phyloP scores from a whole-genome alignment of 2,888 invertebrate species.

The Phlogophora meticulosa region DNA sequence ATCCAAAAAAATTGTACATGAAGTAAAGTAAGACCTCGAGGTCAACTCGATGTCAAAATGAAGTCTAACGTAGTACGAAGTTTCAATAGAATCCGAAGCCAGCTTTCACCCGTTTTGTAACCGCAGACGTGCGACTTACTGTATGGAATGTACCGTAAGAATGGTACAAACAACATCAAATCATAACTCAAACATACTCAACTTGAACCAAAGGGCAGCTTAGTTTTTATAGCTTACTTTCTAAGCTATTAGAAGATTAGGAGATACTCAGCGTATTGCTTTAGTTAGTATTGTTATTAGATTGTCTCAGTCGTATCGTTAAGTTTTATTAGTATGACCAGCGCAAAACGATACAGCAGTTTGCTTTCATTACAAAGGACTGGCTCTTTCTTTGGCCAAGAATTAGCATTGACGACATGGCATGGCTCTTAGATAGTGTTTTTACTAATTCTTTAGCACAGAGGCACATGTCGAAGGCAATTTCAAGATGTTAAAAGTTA shows the following conservation, averaged over 20 bases:
- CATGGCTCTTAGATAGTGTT: neutral
- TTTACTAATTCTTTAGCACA: too few species aligned
- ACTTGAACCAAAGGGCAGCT: neutral
- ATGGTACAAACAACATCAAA: neutral
- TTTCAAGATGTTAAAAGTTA: too few species aligned
- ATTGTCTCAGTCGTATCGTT: slow-evolving; percentile 15
- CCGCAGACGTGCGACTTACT: too few species aligned
- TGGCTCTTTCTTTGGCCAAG: neutral
- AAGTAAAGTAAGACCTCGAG: too few species aligned
- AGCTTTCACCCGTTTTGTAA: too few species aligned
- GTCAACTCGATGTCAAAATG: too few species aligned
- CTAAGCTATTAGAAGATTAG: neutral
- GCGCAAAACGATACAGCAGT: neutral
- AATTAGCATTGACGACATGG: neutral
- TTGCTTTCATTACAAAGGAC: neutral
- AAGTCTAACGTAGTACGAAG: too few species aligned
- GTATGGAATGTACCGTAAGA: neutral
- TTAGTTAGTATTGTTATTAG: slow-evolving; percentile 18
- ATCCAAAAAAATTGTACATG: too few species aligned
- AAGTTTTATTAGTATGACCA: slow-evolving; percentile 16
- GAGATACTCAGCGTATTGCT: slow-evolving; percentile 13
- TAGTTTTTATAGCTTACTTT: neutral
- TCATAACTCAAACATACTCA: neutral
- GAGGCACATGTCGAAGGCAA: too few species aligned
- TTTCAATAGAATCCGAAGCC: too few species aligned